A percentile compares a stretch with the other conserved stretches of the same genome.
Conservation (phyloP, 64 coral and sea anemone genomes). For the Catalaphyllia jardinei region DNA sequence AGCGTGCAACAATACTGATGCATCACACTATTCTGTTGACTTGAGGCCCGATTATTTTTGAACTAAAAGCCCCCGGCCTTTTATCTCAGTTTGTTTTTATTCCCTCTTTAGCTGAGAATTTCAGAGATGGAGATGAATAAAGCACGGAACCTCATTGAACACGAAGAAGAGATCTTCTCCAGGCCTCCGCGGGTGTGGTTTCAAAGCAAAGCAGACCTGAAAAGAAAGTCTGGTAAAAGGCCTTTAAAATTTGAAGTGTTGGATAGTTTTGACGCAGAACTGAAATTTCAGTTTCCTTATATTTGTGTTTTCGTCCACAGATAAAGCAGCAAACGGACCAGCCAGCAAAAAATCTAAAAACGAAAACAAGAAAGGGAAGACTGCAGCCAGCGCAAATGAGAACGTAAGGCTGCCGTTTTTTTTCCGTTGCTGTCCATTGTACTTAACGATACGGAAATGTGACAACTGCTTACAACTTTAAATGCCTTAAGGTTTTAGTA, state of each 20-base stretch:
- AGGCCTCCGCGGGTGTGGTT: constrained; percentile 94
- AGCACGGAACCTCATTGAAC: constrained; percentile 85
- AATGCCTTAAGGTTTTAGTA: too few species aligned
- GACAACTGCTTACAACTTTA: too few species aligned
- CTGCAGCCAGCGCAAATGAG: constrained; percentile 24
- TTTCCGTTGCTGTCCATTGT: neutral
- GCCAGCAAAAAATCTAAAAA: constrained; percentile 65
- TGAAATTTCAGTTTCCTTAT: neutral
- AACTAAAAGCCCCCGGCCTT: neutral
- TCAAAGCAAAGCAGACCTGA: constrained; percentile 68
- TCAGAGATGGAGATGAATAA: constrained; percentile 96
- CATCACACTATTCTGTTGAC: neutral
- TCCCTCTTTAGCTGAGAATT: constrained; percentile 74
- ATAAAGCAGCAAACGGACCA: constrained; percentile 14
- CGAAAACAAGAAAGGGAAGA: constrained; percentile 57
- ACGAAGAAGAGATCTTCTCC: constrained; percentile 88
- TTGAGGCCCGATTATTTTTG: neutral
- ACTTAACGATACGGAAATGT: neutral
- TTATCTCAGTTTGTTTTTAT: neutral
- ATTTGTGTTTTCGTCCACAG: constrained; percentile 11
- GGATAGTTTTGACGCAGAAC: neutral
- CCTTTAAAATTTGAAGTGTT: too few species aligned
- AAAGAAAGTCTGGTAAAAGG: constrained; percentile 55
- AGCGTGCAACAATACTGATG: too few species aligned
- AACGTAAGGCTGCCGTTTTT: neutral